These are phyloP conservation scores for Dorcus hopei DNA, from an alignment of 2,888 invertebrate genomes.

Conservation along the genomic window DNA sequence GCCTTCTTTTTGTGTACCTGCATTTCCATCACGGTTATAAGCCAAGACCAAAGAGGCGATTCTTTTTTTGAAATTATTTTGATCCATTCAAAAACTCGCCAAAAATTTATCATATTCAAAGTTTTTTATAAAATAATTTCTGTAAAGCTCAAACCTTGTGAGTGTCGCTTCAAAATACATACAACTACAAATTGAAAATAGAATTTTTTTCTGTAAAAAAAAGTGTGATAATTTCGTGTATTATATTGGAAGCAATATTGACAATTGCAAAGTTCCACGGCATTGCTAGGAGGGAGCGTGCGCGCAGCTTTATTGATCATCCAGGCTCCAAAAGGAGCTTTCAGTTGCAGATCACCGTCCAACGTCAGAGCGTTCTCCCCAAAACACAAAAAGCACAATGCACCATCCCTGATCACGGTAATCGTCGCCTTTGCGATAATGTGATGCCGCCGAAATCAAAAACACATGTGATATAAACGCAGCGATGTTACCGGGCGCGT, in stretches of 20 bases:
- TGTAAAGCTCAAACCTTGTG: too few species aligned
- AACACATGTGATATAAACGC: neutral
- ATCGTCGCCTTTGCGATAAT: conserved; percentile 3
- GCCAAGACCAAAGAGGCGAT: too few species aligned
- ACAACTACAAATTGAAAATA: too few species aligned
- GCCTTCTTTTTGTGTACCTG: conserved; percentile 5
- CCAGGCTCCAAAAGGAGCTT: conserved; percentile 17
- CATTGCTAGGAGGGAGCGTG: conserved; percentile 1
- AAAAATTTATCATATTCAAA: too few species aligned
- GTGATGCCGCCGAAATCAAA: conserved; percentile 5
- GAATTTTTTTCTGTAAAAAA: too few species aligned
- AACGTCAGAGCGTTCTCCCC: neutral
- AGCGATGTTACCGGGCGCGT: conserved; percentile 4
- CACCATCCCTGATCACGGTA: neutral
- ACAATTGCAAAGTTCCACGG: neutral
- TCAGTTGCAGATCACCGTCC: conserved; percentile 12
- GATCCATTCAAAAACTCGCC: too few species aligned
- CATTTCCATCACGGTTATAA: conserved; percentile 13
- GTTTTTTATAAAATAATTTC: too few species aligned
- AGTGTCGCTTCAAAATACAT: too few species aligned
- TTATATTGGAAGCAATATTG: conserved; percentile 1
- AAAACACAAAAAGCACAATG: neutral
- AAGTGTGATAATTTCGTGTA: neutral
- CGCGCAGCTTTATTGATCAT: conserved; percentile 15
- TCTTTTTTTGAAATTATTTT: too few species aligned